These are phyloP conservation scores for Xylota segnis DNA, from an alignment of 2,888 invertebrate genomes.

Conservation along the genomic window DNA sequence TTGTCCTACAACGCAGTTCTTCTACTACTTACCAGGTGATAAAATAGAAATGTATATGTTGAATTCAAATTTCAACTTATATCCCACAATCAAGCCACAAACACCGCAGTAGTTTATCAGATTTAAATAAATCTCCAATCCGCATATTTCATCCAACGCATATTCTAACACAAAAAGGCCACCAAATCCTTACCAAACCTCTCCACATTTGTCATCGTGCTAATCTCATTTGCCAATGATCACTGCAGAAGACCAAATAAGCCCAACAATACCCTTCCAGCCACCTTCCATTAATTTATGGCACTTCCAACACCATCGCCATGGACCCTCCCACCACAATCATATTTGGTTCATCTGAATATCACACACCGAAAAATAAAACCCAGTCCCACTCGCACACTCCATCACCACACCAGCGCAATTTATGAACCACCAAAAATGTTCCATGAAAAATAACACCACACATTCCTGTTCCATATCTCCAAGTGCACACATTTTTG, in stretches of 20 bases:
- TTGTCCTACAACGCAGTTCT: too few species aligned
- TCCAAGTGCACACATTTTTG: slow-evolving; percentile 41
- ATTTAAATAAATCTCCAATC: slow-evolving; percentile 45
- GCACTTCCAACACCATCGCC: slow-evolving; percentile 50
- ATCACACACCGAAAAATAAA: slow-evolving; percentile 37
- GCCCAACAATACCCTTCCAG: slow-evolving; percentile 39
- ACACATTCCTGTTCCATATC: slow-evolving; percentile 42
- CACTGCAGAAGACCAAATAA: slow-evolving; percentile 18
- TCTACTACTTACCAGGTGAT: too few species aligned
- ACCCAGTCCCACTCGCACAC: background rate
- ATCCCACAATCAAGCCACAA: slow-evolving; percentile 12
- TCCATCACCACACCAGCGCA: slow-evolving; percentile 12
- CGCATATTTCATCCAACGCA: slow-evolving; percentile 14
- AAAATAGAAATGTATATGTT: too few species aligned
- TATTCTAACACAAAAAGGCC: slow-evolving; percentile 18
- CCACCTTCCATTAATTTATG: slow-evolving; percentile 59
- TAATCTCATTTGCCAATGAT: slow-evolving; percentile 71
- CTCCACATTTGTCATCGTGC: slow-evolving; percentile 68
- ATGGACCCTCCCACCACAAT: slow-evolving; percentile 68
- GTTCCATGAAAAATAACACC: slow-evolving; percentile 66
- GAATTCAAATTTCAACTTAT: background rate
- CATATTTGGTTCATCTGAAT: slow-evolving; percentile 69
- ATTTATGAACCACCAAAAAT: slow-evolving; percentile 68
- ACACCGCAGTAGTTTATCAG: slow-evolving; percentile 46
- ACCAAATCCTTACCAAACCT: slow-evolving; percentile 5